Percentiles rank a stretch among this genome's conserved stretches.
These are phyloP conservation scores for Machimus rusticus DNA, from an alignment of 2,888 invertebrate species.

Conservation along the genomic window DNA sequence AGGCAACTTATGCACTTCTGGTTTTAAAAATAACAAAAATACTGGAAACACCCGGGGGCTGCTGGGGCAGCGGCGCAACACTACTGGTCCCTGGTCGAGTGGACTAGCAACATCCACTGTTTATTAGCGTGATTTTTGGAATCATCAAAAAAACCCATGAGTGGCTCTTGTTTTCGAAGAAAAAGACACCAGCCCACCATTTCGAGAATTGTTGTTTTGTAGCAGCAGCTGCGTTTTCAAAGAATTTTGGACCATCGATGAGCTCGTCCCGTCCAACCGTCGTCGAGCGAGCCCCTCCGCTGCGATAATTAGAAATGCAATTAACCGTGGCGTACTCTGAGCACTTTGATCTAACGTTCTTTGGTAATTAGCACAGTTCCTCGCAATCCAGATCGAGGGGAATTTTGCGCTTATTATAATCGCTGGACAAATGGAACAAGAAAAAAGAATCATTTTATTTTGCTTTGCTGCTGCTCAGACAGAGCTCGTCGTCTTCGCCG, in stretches of 20 bases:
- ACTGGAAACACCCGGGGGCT: not conserved
- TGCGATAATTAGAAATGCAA: not conserved
- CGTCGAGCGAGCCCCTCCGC: not conserved
- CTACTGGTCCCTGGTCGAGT: not conserved
- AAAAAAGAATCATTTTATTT: not conserved
- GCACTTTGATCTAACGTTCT: not conserved
- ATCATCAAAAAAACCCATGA: not conserved
- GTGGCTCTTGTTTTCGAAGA: not conserved
- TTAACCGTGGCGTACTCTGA: not conserved
- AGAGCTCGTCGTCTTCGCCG: not conserved
- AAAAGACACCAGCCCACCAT: not conserved
- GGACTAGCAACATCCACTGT: not conserved
- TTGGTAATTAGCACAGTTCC: not conserved
- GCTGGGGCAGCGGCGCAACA: not conserved
- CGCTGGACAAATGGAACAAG: constrained; percentile 4
- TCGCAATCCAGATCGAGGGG: not conserved
- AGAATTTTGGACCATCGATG: not conserved
- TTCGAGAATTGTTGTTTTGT: not conserved
- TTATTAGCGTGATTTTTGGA: not conserved
- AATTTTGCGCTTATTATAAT: not conserved
- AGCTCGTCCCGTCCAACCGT: not conserved
- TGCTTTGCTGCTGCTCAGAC: not conserved
- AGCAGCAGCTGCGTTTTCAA: not conserved
- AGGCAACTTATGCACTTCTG: not conserved
- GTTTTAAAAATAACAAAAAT: not conserved